Evolutionary conservation across 2,888 invertebrate genomes (phyloP), one percentile per base, ranked within the genome.

Genomic region (Philonicus albiceps): DNA sequence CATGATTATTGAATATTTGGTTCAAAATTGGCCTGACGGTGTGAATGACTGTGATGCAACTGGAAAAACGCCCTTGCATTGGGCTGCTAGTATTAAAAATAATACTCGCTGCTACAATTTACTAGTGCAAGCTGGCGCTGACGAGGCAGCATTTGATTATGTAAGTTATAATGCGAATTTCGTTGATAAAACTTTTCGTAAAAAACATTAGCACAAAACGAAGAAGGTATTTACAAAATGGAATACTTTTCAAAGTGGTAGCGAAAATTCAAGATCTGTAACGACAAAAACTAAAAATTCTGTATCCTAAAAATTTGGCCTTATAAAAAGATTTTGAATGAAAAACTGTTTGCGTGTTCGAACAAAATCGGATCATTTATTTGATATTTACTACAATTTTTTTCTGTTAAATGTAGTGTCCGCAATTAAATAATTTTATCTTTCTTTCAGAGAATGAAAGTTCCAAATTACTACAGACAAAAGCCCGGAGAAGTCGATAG

Each of bases 51-150:
- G 94, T 22, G 98, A 98, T 92, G 95, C 95, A 90, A 96, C 97
- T 87, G 97, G 97, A 30, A 94, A 97, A 89, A 97, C 97, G 0
- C 96, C 98, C 0, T 92, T 98, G 78, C 98, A 98, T 92, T 98
- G 97, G 92, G 96, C 98, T 0, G 97, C 97, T 2, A 94, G 96
- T 16, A 93, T 95, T 31, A 96, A 96, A 91, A 97, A 97, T 89
- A 96, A 96, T 85, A 95, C 95, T 88, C 94, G 95, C 88, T 95
- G 96, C 90, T 98, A 95, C 90, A 95, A 96, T 90, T 94, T 96
- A 86, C 94, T 98, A 13, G 94, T 96, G 43, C 95, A 95, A 88
- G 94, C 96, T 31, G 98, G 98, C 40, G 97, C 97, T 27, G 97
- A 97, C 90, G 96, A 97, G 92, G 95, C 95, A 88, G 94, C 95